Evolutionary conservation across 2,113 vertebrate species (phyloP), one percentile per base, ranked within the genome.

Genomic region (Antechinus flavipes): DNA sequence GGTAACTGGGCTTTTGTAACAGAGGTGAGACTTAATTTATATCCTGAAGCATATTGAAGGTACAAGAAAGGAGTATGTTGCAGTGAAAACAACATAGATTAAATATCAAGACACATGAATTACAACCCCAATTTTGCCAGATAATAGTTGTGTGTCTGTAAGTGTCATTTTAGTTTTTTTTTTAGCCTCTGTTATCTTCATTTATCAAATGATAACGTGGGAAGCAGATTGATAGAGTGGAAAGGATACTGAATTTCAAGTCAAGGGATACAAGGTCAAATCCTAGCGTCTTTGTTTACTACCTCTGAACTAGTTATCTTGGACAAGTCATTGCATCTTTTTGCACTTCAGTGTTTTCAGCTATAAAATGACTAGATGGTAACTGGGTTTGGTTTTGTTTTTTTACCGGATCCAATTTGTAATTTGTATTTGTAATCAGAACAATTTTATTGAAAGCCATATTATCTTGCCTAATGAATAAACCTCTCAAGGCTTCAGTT

Each of bases 41-140:
- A 23, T 68, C 55, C 90, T 90, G 27, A 94, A 25, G 91, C 26
- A 96, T 47, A 58, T 26, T 58, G 90, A 61, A 49, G 25, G 76
- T 52, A 47, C 22, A 54, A 96, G 50, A 35, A 19, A n/a, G 68
- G 1, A 76, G 4, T 35, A n/a, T n/a, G 35, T 19, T 84, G 16
- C 19, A 84, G 56, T 22, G n/a, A 9, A 23, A 84, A 42, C 19
- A 84, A 42, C 6, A 84, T 42, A 42, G 19, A 42, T 35, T 42
- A 42, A 84, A 84, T 6, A 42, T 42, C 2, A 42, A 16, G 68
- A 42, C 0, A 22, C 14, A 84, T 76, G 35, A 19, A n/a, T 84
- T 42, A 84, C 2, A 84, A n/a, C 4, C n/a, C n/a, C 68, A 84
- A 42, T 19, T 84, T 23, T 84, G n/a, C 68, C 68, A 84, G 1